Evolutionary conservation across 2,888 invertebrate species (phyloP), one percentile per base, ranked within the genome.

Genomic region (Nomada lathburiana): DNA sequence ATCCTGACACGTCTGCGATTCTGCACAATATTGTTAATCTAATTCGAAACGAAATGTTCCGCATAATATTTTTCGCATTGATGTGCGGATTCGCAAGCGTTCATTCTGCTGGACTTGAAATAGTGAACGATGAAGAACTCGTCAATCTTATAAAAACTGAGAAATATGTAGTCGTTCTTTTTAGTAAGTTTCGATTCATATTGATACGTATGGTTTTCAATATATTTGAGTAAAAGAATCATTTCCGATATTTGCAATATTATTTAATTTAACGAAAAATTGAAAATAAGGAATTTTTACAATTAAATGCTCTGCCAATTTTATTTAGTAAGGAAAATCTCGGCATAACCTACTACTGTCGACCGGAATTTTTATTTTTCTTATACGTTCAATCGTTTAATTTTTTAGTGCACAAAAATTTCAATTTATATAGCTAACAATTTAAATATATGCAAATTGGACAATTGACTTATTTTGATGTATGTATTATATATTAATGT

Each of bases 111-210:
- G 79, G 82, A 16, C 94, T 97, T 76, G 96, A 96, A 92, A 95
- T 94, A 83, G 96, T 97, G 18, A 96, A 95, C 92, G 98, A 98
- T 91, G 96, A 97, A 86, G 97, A 98, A 89, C 95, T 98, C 83
- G 95, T 97, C 76, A 96, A 97, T 92, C 94, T 97, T 67, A 96
- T 98, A 83, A 96, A 96, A 93, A 96, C 95, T 74, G 97, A 97
- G 94, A 97, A 97, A 94, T 97, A 97, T 94, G 96, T 98, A 76
- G 95, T 98, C 82, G 97, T 96, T 65, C 94, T 98, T 76, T 98
- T 98, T 92, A 95, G 97, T 97, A 95, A 96, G 97, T 96, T 92
- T 44, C 50, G 10, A 57, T 63, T 29, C 53, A 50, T 26, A 67
- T 81, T 82, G 86, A 20, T 23, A 18, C 18, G 29, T 11, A n/a